Conservation (phyloP, 2,888 invertebrate genomes). For the Neuroscelio doddi region DNA sequence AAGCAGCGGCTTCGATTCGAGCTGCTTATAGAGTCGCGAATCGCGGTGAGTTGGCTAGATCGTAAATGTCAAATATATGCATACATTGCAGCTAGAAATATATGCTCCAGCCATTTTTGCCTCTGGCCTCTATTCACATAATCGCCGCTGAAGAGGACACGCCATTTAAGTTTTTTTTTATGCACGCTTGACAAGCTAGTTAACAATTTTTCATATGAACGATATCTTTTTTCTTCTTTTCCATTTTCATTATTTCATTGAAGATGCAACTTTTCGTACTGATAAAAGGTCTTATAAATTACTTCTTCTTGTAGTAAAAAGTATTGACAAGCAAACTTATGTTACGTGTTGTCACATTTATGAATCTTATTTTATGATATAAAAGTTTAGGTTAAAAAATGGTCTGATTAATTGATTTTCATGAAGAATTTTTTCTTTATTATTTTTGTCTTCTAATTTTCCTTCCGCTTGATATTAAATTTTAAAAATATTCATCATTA, state of each 20-base stretch:
- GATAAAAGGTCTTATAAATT: too few relatives aligned
- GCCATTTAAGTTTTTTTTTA: slow-evolving; percentile 5
- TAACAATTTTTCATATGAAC: slow-evolving; percentile 26
- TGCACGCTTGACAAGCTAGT: slow-evolving; percentile 2
- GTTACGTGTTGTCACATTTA: too few relatives aligned
- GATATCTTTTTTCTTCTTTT: slow-evolving; percentile 11
- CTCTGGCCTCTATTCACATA: slow-evolving; percentile 39
- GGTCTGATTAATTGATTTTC: too few relatives aligned
- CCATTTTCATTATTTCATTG: slow-evolving; percentile 5
- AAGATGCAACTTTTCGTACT: too few relatives aligned
- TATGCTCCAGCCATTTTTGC: slow-evolving; percentile 38
- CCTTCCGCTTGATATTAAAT: too few relatives aligned
- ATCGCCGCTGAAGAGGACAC: slow-evolving; percentile 21
- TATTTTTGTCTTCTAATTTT: too few relatives aligned
- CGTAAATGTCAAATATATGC: slow-evolving; percentile 55
- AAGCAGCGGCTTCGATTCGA: slow-evolving; percentile 26
- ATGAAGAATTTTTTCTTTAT: too few relatives aligned
- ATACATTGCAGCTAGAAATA: slow-evolving; percentile 52
- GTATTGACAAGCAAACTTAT: too few relatives aligned
- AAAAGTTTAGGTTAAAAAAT: too few relatives aligned
- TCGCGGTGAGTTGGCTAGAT: slow-evolving; percentile 45
- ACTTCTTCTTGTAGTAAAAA: too few relatives aligned
- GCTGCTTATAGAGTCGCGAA: slow-evolving; percentile 44
- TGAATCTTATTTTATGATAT: too few relatives aligned
- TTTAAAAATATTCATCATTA: too few relatives aligned